Base-by-base conservation (phyloP, 2,888 invertebrate species). In the Isotomurus palustris region DNA sequence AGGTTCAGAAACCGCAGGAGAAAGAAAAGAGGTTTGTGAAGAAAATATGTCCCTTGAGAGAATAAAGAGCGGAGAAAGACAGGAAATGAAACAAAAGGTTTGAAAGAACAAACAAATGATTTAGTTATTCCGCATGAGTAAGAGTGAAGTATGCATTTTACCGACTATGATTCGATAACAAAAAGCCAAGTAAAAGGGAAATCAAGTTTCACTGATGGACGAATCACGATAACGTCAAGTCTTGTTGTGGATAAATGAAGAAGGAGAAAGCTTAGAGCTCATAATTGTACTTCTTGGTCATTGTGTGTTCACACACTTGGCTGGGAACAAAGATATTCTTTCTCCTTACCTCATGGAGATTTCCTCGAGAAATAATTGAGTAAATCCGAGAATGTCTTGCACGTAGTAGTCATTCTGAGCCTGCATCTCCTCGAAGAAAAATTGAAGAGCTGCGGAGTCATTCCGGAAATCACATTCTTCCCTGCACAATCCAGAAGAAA, bases 351-450 rank as follows among this genome's bases (percentile, higher is more conserved):
- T 64, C 24, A 71, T 60, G 0, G 89, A 85, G 73, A 90, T 78
- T 73, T 91, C 88, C 68, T 91, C 88, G 41, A 88, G 76, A 1
- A 88, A 79, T 50, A 83, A 83, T 36, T 84, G 77, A 0, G 84
- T 82, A 56, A 86, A 82, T 56, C 82, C 83, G 0, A 86, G 83
- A 1, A 88, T 81, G 71, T 90, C 86, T 73, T 85, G 86, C 2
- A 90, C 83, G 71, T 90, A 90, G 73, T 91, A 91, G 64, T 90
- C 90, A 71, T 91, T 90, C 0, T 83, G 82, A 51, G 85, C 80
- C 70, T 89, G 90, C 0, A 90, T 89, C 47, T 84, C 79, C 73
- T 89, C 88, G 1, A 90, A 74, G 72, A 85, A 88, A 0, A 75
- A 66, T 67, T 85, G 82, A 47, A 91, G 80, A 14, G 84, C 81